Percentiles rank a stretch among this genome's conserved stretches.
Conservation (phyloP, 2,888 invertebrate genomes). For the Vannuccia rotundouncinata region DNA sequence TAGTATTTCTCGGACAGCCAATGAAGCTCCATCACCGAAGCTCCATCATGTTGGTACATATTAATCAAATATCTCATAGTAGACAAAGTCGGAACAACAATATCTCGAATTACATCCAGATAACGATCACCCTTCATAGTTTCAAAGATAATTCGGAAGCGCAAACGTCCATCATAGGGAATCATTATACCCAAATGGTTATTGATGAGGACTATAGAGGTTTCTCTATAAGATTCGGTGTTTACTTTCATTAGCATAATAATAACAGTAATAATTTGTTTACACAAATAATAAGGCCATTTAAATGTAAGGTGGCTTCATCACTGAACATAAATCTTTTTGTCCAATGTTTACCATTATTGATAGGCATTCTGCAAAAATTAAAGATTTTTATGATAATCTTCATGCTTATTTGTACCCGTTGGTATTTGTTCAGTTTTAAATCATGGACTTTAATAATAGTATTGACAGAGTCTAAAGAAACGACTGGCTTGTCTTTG, state of each 20-base stretch:
- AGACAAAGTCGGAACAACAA: slow-evolving; percentile 22
- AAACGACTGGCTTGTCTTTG: background rate
- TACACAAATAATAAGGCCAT: background rate
- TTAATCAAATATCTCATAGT: background rate
- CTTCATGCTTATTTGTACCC: background rate
- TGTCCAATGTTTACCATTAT: background rate
- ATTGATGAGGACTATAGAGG: background rate
- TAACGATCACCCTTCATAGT: slow-evolving; percentile 6
- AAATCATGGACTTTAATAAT: background rate
- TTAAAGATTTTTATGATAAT: background rate
- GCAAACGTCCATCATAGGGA: background rate
- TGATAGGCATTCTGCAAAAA: background rate
- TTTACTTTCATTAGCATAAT: background rate
- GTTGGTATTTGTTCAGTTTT: background rate
- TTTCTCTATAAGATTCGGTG: background rate
- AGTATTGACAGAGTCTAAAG: background rate
- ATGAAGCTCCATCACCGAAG: slow-evolving; percentile 4
- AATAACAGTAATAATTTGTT: background rate
- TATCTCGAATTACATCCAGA: slow-evolving; percentile 6
- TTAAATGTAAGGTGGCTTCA: background rate
- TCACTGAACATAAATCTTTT: background rate
- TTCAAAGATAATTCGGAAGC: slow-evolving; percentile 21
- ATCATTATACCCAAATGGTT: background rate
- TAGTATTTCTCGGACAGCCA: slow-evolving; percentile 13
- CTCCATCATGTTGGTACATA: background rate